These are phyloP conservation scores for Pollachius pollachius DNA, from an alignment of 2,113 vertebrate species.

Conservation along the genomic window DNA sequence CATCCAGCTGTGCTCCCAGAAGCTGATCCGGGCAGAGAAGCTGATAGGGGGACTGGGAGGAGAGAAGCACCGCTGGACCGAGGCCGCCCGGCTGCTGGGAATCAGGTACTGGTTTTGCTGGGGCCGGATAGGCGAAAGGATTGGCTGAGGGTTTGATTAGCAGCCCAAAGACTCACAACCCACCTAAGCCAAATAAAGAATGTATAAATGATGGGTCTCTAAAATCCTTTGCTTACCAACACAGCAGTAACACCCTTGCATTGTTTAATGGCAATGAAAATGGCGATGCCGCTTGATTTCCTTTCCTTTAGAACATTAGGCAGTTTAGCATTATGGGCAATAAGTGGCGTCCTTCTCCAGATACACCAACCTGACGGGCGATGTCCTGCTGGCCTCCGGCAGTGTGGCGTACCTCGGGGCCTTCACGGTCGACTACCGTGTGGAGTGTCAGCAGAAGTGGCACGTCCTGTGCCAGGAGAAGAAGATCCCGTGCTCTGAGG, in stretches of 20 bases:
- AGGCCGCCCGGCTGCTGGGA: slow-evolving; percentile 77
- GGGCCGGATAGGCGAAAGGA: not conserved
- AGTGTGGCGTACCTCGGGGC: slow-evolving; percentile 88
- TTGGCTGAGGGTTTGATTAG: slow-evolving; percentile 4
- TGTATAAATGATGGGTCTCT: no score
- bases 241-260: no score
- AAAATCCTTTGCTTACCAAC: no score
- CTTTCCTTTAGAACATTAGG: not conserved
- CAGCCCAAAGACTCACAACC: no score
- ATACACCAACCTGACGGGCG: slow-evolving; percentile 85
- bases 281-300: not conserved
- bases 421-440: slow-evolving; percentile 85
- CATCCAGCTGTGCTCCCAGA: slow-evolving; percentile 87
- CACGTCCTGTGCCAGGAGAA: slow-evolving; percentile 75
- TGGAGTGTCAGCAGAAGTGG: slow-evolving; percentile 82
- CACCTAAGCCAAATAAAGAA: no score
- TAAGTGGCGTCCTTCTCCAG: slow-evolving; percentile 15
- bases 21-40: slow-evolving; percentile 85
- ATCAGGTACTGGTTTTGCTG: slow-evolving; percentile 43
- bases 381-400: slow-evolving; percentile 85
- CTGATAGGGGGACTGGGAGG: slow-evolving; percentile 89
- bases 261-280: not conserved
- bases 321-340: not conserved
- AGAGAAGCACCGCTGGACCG: slow-evolving; percentile 91
- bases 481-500: slow-evolving; percentile 79